phyloP scores from a whole-genome alignment of 2,797 vertebrate genomes.

The Acanthornis magna region DNA sequence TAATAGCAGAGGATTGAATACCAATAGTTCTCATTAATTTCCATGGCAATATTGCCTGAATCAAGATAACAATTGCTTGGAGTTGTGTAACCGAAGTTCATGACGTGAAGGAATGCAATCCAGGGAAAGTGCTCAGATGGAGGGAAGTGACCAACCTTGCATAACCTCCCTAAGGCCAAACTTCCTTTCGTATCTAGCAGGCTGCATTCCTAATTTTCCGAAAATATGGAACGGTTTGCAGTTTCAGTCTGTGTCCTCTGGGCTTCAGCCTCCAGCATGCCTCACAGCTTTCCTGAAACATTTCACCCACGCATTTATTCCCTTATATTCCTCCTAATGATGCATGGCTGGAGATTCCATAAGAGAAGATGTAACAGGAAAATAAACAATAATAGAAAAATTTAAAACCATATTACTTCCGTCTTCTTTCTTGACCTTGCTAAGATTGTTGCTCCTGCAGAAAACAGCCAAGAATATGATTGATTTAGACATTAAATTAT shows the following conservation, averaged over 20 bases:
- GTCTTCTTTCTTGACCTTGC: neutral
- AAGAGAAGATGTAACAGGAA: neutral
- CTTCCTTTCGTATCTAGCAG: neutral
- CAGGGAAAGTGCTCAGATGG: neutral
- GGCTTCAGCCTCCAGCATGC: neutral
- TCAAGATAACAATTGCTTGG: neutral
- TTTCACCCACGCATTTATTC: neutral
- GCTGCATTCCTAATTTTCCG: neutral
- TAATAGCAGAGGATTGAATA: neutral
- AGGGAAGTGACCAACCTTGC: neutral
- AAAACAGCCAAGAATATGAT: accelerated
- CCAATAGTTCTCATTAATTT: neutral
- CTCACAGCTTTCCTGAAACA: neutral
- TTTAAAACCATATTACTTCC: neutral
- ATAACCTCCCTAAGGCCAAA: neutral
- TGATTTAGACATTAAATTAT: neutral
- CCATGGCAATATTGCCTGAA: neutral
- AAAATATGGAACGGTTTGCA: neutral
- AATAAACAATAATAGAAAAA: neutral
- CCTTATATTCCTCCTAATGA: neutral
- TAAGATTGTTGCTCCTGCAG: neutral
- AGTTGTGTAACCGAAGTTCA: neutral
- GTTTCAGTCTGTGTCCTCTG: neutral
- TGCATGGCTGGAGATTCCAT: neutral
- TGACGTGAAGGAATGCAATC: neutral